Evolutionary conservation across 2,797 vertebrate species (phyloP).

Genomic region (Ceyx erithaca): DNA sequence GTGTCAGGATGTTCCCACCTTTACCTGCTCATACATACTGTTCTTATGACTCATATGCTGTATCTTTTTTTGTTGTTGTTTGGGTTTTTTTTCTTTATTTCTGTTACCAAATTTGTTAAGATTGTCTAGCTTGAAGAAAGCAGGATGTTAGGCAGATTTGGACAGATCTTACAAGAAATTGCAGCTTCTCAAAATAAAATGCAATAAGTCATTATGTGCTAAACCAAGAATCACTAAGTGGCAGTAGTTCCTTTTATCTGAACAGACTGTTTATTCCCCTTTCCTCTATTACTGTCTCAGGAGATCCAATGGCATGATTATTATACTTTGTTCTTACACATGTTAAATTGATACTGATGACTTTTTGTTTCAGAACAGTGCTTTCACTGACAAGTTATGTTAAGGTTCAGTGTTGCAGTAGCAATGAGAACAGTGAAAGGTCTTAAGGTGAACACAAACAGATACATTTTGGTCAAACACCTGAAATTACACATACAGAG

Average conservation of each 20-base stretch:
- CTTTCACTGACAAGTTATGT: neutral
- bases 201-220: slow-evolving; percentile 17
- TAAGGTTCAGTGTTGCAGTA: neutral
- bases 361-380: slow-evolving; percentile 23
- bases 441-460: neutral
- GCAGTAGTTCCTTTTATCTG: neutral
- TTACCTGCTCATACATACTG: neutral
- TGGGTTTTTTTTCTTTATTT: too few species aligned
- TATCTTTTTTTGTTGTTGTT: neutral
- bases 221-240: neutral
- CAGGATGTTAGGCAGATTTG: slow-evolving; percentile 6
- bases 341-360: neutral
- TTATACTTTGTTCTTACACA: neutral
- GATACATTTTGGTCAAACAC: neutral
- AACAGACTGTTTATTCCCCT: slow-evolving; percentile 4
- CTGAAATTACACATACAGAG: neutral
- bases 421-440: neutral
- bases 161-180: neutral
- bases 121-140: slow-evolving; percentile 35
- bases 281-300: neutral
- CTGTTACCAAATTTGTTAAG: neutral
- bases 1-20: neutral
- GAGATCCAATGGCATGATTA: neutral
- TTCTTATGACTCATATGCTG: neutral
- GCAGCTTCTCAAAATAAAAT: neutral